Conservation (phyloP, 2,888 invertebrate species). For the Apodemia mormo region DNA sequence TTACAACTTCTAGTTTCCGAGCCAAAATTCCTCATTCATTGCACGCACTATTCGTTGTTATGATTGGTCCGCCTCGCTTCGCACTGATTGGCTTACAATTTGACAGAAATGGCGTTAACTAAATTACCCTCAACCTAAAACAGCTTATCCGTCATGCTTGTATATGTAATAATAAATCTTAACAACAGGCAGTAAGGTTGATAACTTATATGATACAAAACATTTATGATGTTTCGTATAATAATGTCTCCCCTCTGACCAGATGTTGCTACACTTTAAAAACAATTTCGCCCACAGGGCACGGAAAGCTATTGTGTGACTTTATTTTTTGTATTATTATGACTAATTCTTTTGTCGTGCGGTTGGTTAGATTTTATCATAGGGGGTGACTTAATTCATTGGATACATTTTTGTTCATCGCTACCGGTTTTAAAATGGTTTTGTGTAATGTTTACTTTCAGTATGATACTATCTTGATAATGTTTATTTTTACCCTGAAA, state of each 20-base stretch:
- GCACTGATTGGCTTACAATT: constrained; percentile 75
- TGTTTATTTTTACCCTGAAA: constrained; percentile 25
- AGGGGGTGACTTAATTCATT: constrained; percentile 68
- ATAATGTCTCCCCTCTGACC: constrained; percentile 62
- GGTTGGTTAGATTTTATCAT: constrained; percentile 75
- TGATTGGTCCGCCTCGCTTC: constrained; percentile 65
- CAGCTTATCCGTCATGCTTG: constrained; percentile 32
- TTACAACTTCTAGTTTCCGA: constrained; percentile 69
- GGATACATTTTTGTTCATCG: constrained; percentile 61
- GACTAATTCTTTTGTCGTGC: constrained; percentile 77
- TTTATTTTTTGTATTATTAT: constrained; percentile 66
- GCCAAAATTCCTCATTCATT: constrained; percentile 72
- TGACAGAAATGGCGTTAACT: constrained; percentile 81
- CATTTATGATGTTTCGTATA: constrained; percentile 26
- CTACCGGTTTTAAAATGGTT: constrained; percentile 59
- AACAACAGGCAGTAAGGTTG: neutral
- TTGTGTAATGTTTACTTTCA: constrained; percentile 47
- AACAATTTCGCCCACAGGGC: constrained; percentile 78
- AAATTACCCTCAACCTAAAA: constrained; percentile 41
- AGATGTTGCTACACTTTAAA: constrained; percentile 81
- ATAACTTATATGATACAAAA: constrained; percentile 24
- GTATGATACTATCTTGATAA: constrained; percentile 45
- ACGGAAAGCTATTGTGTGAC: constrained; percentile 71
- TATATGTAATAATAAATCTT: constrained; percentile 35
- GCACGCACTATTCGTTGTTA: constrained; percentile 56